Evolutionary conservation across 2,797 vertebrate species (phyloP).

Genomic region (Schizopygopsis pylzovi): DNA sequence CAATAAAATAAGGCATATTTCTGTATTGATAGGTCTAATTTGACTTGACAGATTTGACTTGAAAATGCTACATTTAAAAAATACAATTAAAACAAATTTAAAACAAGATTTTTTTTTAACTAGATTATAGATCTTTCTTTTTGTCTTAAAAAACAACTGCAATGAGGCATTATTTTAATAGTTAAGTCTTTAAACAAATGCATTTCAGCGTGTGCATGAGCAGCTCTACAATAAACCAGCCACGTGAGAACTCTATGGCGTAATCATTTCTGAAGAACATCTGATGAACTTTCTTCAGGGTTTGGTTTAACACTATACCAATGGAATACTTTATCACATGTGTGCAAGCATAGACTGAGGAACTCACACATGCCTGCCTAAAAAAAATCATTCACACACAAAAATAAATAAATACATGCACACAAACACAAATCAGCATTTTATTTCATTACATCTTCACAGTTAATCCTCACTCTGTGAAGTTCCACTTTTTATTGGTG

Average conservation of each 20-base stretch:
- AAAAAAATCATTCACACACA: not conserved
- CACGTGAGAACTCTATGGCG: constrained; percentile 39
- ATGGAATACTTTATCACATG: constrained; percentile 8
- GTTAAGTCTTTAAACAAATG: not conserved
- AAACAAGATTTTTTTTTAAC: not conserved
- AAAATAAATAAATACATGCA: not conserved
- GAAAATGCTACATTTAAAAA: not conserved
- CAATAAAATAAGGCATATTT: not conserved
- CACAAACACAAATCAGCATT: not conserved
- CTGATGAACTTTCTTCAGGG: constrained; percentile 18
- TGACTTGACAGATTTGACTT: not conserved
- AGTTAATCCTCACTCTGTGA: not conserved
- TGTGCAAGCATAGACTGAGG: not conserved
- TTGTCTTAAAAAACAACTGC: not conserved
- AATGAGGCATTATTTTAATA: not conserved
- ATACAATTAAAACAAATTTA: not conserved
- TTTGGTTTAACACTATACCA: constrained; percentile 43
- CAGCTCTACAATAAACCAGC: not conserved
- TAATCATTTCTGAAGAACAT: constrained; percentile 48
- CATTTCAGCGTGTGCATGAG: constrained; percentile 15
- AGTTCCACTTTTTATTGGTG: constrained; percentile 45
- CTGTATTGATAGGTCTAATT: not conserved
- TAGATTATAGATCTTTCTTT: not conserved
- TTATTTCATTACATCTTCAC: not conserved
- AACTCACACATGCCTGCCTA: not conserved